Evolutionary conservation across 2,113 vertebrate genomes (phyloP).

Genomic region (Cichladusa arquata): DNA sequence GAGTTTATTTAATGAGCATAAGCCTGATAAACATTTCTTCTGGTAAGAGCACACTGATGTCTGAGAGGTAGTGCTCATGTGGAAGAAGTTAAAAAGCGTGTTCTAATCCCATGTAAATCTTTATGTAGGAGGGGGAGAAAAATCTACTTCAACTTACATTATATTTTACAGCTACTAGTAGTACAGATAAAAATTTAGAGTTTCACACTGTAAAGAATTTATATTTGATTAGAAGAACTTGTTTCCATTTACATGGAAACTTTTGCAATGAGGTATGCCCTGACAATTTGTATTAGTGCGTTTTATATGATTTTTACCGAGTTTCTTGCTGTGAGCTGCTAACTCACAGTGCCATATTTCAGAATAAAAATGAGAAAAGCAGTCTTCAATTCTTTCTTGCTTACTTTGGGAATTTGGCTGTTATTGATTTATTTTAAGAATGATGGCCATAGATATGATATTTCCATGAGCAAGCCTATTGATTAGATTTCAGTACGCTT

Average conservation of each 20-base stretch:
- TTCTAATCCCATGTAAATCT: constrained; percentile 40
- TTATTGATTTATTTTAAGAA: constrained; percentile 6
- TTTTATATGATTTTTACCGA: constrained; percentile 62
- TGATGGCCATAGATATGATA: neutral
- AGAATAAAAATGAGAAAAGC: constrained; percentile 13
- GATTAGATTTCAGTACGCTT: neutral
- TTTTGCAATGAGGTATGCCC: constrained; percentile 51
- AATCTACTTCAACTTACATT: constrained; percentile 66
- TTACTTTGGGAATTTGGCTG: constrained; percentile 1
- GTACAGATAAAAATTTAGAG: constrained; percentile 68
- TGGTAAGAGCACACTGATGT: neutral
- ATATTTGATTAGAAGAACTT: constrained; percentile 74
- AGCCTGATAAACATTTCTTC: neutral
- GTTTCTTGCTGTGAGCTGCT: constrained; percentile 44
- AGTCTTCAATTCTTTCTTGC: neutral
- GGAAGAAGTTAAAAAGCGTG: constrained; percentile 1
- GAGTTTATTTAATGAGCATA: neutral
- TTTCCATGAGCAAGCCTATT: neutral
- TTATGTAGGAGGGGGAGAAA: neutral
- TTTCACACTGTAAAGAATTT: constrained; percentile 69
- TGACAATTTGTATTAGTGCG: constrained; percentile 63
- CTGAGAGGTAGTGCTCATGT: neutral
- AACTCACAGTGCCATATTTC: constrained; percentile 34
- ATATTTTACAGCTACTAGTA: constrained; percentile 60
- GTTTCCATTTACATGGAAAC: constrained; percentile 56